A percentile compares a stretch with the other conserved stretches of the same genome.
Evolutionary conservation across 2,113 vertebrate genomes (phyloP).

Genomic region (Phoxinus phoxinus): DNA sequence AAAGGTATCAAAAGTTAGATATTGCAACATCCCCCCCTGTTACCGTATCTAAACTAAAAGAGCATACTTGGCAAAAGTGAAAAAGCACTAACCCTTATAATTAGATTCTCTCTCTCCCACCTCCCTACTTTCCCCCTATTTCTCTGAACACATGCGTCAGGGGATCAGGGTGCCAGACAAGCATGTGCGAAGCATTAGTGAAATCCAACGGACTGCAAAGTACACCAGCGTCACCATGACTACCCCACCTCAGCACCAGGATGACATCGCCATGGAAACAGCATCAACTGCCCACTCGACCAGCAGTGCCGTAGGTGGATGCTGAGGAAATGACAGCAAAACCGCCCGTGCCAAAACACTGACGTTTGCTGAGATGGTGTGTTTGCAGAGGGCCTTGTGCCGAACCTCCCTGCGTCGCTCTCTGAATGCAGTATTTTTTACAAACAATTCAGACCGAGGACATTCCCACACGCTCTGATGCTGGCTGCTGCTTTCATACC

Average conservation of each 20-base stretch:
- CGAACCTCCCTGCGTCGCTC: not conserved
- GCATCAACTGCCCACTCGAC: constrained; percentile 48
- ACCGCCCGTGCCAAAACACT: constrained; percentile 8
- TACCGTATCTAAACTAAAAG: constrained; percentile 4
- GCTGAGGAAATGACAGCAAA: constrained; percentile 46
- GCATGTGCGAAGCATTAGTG: constrained; percentile 10
- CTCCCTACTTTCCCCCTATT: not conserved
- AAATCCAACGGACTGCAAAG: not conserved
- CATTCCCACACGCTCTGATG: constrained; percentile 1
- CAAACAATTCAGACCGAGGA: not conserved
- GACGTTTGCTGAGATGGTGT: constrained; percentile 29
- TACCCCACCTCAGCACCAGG: constrained; percentile 35
- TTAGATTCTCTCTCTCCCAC: constrained; percentile 3
- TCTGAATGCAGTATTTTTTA: not conserved
- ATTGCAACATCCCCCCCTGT: constrained; percentile 1
- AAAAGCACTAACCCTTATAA: constrained; percentile 6
- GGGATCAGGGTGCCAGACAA: constrained; percentile 50
- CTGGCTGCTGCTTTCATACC: not conserved
- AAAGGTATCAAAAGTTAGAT: not conserved
- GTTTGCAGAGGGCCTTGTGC: not conserved
- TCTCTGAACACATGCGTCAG: constrained; percentile 17
- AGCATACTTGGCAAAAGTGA: constrained; percentile 13
- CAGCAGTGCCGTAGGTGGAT: constrained; percentile 16
- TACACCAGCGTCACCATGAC: constrained; percentile 40
- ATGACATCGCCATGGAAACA: constrained; percentile 41